Conservation (phyloP, 2,888 invertebrate genomes). For the Eupeodes luniger region DNA sequence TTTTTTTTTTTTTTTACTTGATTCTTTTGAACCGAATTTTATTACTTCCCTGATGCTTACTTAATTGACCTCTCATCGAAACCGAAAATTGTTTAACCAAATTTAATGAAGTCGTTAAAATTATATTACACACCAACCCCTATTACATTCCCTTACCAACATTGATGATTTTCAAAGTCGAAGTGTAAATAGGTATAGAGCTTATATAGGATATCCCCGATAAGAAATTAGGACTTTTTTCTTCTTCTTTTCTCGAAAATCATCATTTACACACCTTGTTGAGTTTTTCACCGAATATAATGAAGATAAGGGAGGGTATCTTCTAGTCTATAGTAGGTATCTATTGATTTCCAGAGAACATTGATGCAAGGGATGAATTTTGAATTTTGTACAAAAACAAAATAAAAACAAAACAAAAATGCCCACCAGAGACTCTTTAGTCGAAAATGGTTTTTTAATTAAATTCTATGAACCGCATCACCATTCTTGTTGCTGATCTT, state of each 20-base stretch:
- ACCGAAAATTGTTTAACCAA: conserved; percentile 49
- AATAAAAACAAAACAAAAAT: neutral
- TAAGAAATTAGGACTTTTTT: conserved; percentile 54
- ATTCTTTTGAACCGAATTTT: conserved; percentile 5
- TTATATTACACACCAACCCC: conserved; percentile 45
- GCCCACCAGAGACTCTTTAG: conserved; percentile 1
- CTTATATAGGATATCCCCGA: conserved; percentile 19
- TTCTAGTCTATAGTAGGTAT: neutral
- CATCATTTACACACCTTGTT: conserved; percentile 37
- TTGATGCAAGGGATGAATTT: neutral
- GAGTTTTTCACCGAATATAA: conserved; percentile 11
- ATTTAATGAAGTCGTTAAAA: conserved; percentile 71
- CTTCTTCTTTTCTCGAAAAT: neutral
- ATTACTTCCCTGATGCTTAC: neutral
- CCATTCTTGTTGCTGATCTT: conserved; percentile 31
- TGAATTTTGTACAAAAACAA: neutral
- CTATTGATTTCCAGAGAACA: neutral
- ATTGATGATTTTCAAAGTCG: neutral
- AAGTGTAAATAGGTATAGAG: no score
- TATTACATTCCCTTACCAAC: neutral
- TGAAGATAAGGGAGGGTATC: neutral
- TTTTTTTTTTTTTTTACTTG: neutral
- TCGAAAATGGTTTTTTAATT: conserved; percentile 61
- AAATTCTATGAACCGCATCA: conserved; percentile 65
- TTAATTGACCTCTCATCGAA: conserved; percentile 67